These are phyloP conservation scores for Cinara cedri DNA, from an alignment of 2,888 invertebrate genomes.

Conservation along the genomic window DNA sequence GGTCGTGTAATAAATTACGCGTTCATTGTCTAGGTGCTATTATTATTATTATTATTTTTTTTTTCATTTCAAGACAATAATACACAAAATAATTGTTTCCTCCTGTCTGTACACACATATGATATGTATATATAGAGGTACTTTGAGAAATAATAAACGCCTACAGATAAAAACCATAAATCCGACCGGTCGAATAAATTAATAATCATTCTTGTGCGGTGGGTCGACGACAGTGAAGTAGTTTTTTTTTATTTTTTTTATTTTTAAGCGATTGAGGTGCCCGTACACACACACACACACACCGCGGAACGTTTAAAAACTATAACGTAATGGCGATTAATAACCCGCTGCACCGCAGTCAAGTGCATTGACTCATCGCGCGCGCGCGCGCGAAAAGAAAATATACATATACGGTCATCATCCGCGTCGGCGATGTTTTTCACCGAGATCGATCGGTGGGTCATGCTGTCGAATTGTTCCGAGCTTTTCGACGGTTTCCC, in stretches of 20 bases:
- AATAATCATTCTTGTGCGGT: conserved; percentile 7
- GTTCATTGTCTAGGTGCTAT: no score
- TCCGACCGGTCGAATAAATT: conserved; percentile 16
- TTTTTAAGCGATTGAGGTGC: neutral
- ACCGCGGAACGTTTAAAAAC: neutral
- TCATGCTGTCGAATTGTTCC: no score
- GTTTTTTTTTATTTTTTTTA: conserved; percentile 1
- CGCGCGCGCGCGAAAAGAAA: no score
- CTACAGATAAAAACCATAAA: conserved; percentile 9
- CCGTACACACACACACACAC: neutral
- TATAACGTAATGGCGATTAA: conserved; percentile 3
- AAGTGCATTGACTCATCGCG: conserved; percentile 24
- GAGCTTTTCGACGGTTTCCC: no score
- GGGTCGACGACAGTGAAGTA: conserved; percentile 32
- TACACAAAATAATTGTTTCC: no score
- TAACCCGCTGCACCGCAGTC: no score
- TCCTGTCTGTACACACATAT: no score
- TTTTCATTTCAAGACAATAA: no score
- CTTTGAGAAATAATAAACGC: conserved; percentile 3
- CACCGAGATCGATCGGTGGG: neutral
- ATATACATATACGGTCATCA: conserved; percentile 21
- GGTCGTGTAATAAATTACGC: no score
- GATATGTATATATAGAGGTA: no score
- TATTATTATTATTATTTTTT: no score
- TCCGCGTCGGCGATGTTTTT: neutral